Evolutionary conservation across 2,113 vertebrate species (phyloP).

Genomic region (Astur gentilis): DNA sequence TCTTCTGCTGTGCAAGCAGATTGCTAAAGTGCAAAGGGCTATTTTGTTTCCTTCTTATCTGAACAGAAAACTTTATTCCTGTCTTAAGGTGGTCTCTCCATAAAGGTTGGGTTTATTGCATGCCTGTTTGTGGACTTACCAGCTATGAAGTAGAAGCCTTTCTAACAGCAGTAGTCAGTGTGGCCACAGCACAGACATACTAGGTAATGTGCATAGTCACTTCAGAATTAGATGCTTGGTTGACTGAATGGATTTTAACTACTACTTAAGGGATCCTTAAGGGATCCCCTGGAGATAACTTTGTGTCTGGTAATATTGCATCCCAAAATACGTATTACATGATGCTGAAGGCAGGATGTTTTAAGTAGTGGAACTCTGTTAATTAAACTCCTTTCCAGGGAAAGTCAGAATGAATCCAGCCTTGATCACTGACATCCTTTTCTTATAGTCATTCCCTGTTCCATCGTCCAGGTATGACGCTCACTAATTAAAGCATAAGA

Average conservation of each 20-base stretch:
- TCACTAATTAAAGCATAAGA: not conserved
- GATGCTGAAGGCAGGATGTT: not conserved
- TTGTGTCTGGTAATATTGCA: not conserved
- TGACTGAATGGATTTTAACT: not conserved
- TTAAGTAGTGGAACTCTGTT: not conserved
- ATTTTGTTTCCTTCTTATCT: not conserved
- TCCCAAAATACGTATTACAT: not conserved
- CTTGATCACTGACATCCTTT: not conserved
- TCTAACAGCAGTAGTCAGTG: not conserved
- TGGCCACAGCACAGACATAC: not conserved
- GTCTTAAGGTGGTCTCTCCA: not conserved
- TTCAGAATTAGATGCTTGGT: fast-evolving
- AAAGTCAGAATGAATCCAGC: not conserved
- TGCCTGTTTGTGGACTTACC: not conserved
- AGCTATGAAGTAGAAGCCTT: not conserved
- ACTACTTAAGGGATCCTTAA: not conserved
- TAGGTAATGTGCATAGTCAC: not conserved
- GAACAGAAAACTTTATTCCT: not conserved
- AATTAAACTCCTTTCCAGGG: not conserved
- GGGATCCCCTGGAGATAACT: not conserved
- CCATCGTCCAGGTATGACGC: not conserved
- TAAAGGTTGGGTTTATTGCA: not conserved
- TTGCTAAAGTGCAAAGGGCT: not conserved
- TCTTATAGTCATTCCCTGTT: not conserved
- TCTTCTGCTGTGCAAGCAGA: not conserved